These are phyloP conservation scores for Labeo rohita DNA, from an alignment of 2,113 vertebrate genomes.

Conservation along the genomic window DNA sequence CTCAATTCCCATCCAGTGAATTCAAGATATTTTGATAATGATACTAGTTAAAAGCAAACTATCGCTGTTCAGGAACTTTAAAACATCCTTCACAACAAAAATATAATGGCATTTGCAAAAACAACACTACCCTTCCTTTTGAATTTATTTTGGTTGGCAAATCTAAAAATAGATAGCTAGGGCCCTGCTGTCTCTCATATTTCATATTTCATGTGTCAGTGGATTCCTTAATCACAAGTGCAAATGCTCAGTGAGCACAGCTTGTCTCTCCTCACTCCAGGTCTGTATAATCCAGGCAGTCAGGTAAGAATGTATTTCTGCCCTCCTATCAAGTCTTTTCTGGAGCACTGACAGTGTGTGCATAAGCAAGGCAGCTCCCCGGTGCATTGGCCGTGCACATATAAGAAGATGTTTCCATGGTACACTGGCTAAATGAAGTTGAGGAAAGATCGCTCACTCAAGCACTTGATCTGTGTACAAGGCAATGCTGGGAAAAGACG, in stretches of 20 bases:
- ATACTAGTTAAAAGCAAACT: neutral
- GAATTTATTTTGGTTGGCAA: slow-evolving; percentile 40
- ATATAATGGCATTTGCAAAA: slow-evolving; percentile 47
- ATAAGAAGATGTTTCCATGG: slow-evolving; percentile 40
- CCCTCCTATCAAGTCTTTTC: slow-evolving; percentile 25
- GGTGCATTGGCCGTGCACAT: slow-evolving; percentile 17
- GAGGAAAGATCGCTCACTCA: slow-evolving; percentile 6
- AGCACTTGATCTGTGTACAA: slow-evolving; percentile 32
- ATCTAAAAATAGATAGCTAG: slow-evolving; percentile 72
- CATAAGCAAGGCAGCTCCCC: slow-evolving; percentile 20
- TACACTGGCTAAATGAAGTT: slow-evolving; percentile 44
- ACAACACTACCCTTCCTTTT: slow-evolving; percentile 62
- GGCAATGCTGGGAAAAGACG: slow-evolving; percentile 26
- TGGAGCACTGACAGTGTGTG: slow-evolving; percentile 28
- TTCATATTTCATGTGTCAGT: slow-evolving; percentile 74
- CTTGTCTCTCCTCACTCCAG: slow-evolving; percentile 57
- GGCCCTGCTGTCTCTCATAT: slow-evolving; percentile 76
- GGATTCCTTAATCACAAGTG: slow-evolving; percentile 66
- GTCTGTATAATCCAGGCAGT: slow-evolving; percentile 39
- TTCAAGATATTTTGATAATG: neutral
- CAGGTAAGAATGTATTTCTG: slow-evolving; percentile 32
- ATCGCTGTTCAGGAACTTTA: neutral
- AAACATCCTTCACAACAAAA: slow-evolving; percentile 45
- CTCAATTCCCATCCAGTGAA: neutral
- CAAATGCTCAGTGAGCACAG: slow-evolving; percentile 63